These are phyloP conservation scores for Barnardius zonarius DNA, from an alignment of 2,113 vertebrate genomes.

Conservation along the genomic window DNA sequence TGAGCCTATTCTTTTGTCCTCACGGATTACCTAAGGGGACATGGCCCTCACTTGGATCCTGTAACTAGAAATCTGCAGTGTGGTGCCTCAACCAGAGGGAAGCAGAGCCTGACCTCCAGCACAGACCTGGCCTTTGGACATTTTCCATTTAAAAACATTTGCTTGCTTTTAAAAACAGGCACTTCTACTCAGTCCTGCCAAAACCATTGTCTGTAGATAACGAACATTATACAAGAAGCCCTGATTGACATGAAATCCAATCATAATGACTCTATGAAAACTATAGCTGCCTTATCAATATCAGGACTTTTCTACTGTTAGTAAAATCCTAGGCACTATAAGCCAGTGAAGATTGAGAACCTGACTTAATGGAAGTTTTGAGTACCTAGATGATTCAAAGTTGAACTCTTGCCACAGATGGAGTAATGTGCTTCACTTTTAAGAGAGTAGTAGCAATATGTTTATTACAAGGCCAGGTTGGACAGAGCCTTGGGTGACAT, in stretches of 20 bases:
- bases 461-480: background rate
- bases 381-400: background rate
- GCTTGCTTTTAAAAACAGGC: background rate
- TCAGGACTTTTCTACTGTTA: background rate
- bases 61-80: background rate
- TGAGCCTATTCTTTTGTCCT: background rate
- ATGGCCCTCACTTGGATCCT: background rate
- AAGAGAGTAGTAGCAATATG: background rate
- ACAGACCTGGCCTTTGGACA: background rate
- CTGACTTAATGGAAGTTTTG: background rate
- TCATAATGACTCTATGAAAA: background rate
- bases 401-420: background rate
- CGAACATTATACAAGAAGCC: background rate
- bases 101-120: background rate
- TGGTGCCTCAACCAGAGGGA: background rate
- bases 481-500: too few species aligned
- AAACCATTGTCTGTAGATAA: background rate
- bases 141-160: background rate
- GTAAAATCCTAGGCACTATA: background rate
- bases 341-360: background rate
- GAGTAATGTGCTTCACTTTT: background rate
- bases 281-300: background rate
- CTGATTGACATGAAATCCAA: background rate
- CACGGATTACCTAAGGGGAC: background rate
- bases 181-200: background rate